Evolutionary conservation across 2,113 vertebrate genomes (phyloP).

Genomic region (Sigmodon hispidus): DNA sequence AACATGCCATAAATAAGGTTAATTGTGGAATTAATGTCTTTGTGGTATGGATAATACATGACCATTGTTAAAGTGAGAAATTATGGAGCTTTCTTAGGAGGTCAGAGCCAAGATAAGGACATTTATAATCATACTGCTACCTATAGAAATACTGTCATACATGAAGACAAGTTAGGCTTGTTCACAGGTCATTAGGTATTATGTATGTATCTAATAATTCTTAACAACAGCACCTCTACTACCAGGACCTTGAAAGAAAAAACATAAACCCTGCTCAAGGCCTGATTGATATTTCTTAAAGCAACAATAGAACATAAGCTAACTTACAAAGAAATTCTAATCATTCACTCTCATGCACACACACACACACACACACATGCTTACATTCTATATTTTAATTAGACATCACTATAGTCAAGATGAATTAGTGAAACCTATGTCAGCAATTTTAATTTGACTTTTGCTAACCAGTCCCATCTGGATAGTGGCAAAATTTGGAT

Average conservation of each 20-base stretch:
- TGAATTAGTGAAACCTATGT: background rate
- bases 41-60: background rate
- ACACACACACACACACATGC: no score
- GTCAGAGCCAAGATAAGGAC: background rate
- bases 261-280: background rate
- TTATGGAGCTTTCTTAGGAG: background rate
- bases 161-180: background rate
- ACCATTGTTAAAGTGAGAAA: background rate
- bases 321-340: background rate
- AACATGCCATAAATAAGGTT: background rate
- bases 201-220: background rate
- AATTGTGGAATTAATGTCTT: background rate
- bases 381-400: background rate
- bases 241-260: background rate
- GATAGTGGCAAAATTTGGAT: background rate
- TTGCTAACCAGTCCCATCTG: background rate
- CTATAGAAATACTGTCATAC: background rate
- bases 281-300: background rate
- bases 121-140: background rate
- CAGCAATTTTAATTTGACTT: background rate
- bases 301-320: background rate
- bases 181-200: background rate
- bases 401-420: background rate
- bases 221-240: background rate
- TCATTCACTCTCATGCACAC: background rate